These are phyloP conservation scores for Ischnus inquisitorius DNA, from an alignment of 2,888 invertebrate genomes.

Conservation along the genomic window DNA sequence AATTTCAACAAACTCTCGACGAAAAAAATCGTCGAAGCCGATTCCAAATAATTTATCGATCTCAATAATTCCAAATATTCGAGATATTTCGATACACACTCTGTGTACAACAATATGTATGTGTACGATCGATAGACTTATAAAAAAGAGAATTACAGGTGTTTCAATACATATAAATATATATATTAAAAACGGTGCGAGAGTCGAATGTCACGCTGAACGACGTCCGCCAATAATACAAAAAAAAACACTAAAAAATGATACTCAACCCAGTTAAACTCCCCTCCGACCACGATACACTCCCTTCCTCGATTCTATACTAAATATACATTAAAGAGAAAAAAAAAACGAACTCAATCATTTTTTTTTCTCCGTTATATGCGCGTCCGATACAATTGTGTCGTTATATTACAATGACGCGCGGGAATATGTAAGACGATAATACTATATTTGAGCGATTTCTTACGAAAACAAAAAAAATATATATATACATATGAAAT, in stretches of 20 bases:
- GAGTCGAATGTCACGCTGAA: conserved; percentile 19
- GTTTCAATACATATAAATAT: neutral
- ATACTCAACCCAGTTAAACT: conserved; percentile 35
- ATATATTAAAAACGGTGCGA: conserved; percentile 16
- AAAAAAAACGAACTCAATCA: conserved; percentile 60
- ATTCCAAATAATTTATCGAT: conserved; percentile 3
- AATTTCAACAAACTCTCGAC: conserved; percentile 10
- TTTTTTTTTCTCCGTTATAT: conserved; percentile 59
- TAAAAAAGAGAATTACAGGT: conserved; percentile 37
- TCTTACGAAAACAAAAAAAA: conserved; percentile 80
- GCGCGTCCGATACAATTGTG: conserved; percentile 52
- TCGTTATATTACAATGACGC: conserved; percentile 70
- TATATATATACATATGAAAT: conserved; percentile 54
- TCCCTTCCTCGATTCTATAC: conserved; percentile 66
- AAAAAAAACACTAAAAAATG: neutral
- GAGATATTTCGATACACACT: conserved; percentile 18
- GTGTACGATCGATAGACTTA: conserved; percentile 36
- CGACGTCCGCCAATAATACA: conserved; percentile 1
- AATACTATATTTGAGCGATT: conserved; percentile 77
- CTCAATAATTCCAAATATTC: conserved; percentile 29
- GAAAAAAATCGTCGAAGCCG: neutral
- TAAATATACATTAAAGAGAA: conserved; percentile 6
- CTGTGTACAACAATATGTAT: conserved; percentile 25
- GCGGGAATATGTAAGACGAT: conserved; percentile 72
- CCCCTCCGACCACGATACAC: conserved; percentile 54